These are phyloP conservation scores for Itoplectis maculator DNA, from an alignment of 2,888 invertebrate genomes.

Conservation along the genomic window DNA sequence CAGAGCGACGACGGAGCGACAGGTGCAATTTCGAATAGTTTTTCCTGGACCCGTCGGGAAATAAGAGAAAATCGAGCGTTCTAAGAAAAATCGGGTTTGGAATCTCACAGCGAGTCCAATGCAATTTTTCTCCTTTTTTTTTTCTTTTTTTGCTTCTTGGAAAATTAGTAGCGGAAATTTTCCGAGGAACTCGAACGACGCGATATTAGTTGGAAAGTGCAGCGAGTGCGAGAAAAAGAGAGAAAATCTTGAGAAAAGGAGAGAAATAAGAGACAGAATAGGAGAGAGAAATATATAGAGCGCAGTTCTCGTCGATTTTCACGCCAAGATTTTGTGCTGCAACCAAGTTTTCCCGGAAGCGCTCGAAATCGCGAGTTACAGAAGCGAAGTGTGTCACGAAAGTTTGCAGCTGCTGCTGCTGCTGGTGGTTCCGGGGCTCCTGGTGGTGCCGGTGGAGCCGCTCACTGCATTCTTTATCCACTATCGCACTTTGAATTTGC, in stretches of 20 bases:
- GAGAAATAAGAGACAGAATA: too few relatives aligned
- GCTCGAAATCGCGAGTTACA: constrained; percentile 33
- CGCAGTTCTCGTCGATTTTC: constrained; percentile 31
- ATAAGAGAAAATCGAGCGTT: not conserved
- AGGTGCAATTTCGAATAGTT: constrained; percentile 33
- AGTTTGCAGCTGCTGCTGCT: constrained; percentile 33
- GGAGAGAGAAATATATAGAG: too few relatives aligned
- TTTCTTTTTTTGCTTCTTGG: not conserved
- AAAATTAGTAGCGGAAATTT: constrained; percentile 4
- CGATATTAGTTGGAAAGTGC: constrained; percentile 24
- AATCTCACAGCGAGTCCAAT: not conserved
- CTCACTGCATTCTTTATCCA: constrained; percentile 42
- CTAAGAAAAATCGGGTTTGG: constrained; percentile 2
- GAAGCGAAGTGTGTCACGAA: constrained; percentile 24
- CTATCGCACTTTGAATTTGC: constrained; percentile 43
- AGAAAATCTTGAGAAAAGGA: too few relatives aligned
- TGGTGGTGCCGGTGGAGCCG: too few relatives aligned
- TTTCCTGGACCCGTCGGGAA: not conserved
- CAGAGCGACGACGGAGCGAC: constrained; percentile 32
- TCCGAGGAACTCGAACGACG: not conserved
- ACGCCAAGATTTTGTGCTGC: constrained; percentile 27
- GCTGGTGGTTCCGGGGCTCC: constrained; percentile 14
- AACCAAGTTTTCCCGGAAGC: constrained; percentile 42
- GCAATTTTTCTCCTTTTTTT: not conserved
- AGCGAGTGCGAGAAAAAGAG: not conserved